Percentiles rank a stretch among this genome's conserved stretches.
These are phyloP conservation scores for Pristionchus exspectatus DNA, from an alignment of 2,888 invertebrate genomes.

Conservation along the genomic window DNA sequence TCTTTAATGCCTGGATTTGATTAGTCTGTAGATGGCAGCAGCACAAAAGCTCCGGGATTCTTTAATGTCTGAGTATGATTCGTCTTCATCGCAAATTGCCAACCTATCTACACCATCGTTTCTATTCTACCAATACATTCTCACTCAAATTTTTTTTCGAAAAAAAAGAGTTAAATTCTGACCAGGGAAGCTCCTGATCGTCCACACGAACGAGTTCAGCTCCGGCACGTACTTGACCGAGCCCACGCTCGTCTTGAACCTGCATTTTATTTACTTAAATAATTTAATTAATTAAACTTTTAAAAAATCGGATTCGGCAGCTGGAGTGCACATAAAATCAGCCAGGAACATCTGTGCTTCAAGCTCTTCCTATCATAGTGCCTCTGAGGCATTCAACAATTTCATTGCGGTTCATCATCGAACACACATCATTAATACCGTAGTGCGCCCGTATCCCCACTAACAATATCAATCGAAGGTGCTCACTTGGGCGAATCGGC, in stretches of 20 bases:
- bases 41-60: background rate
- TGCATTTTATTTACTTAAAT: background rate
- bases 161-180: no score
- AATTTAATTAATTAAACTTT: no score
- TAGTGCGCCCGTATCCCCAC: no score
- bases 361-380: background rate
- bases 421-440: no score
- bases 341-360: background rate
- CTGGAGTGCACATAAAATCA: no score
- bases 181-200: conserved; percentile 75
- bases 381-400: background rate
- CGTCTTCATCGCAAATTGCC: no score
- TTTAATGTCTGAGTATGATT: no score
- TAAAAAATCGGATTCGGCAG: no score
- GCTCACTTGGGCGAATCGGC: conserved; percentile 94
- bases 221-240: conserved; percentile 98
- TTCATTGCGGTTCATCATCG: background rate
- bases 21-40: background rate
- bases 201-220: conserved; percentile 95
- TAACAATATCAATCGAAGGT: background rate
- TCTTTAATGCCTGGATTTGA: no score
- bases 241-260: conserved; percentile 84
- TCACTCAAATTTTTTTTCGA: no score
- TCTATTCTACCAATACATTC: no score
- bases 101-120: no score